These are phyloP conservation scores for Paradoxurus hermaphroditus DNA, from an alignment of 2,113 vertebrate genomes.

Conservation along the genomic window DNA sequence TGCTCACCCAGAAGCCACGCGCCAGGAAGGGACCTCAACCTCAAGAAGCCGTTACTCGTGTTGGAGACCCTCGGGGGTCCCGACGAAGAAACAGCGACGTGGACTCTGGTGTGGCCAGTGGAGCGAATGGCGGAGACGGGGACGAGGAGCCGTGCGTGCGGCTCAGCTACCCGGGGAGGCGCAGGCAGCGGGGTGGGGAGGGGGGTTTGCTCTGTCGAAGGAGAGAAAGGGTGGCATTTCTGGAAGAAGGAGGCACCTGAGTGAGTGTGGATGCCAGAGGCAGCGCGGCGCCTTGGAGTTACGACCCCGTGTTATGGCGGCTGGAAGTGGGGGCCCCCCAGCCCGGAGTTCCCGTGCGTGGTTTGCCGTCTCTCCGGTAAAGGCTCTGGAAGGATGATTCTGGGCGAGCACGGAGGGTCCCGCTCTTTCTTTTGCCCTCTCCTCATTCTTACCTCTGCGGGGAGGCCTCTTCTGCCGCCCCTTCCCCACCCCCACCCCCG, in stretches of 20 bases:
- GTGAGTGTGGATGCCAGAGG: too few species aligned
- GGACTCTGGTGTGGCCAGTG: fast-evolving
- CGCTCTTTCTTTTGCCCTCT: too few species aligned
- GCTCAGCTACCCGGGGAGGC: neutral
- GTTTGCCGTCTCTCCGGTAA: neutral
- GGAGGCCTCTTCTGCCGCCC: neutral
- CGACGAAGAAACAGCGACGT: too few species aligned
- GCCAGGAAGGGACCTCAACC: neutral
- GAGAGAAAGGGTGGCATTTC: neutral
- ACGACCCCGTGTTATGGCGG: fast-evolving
- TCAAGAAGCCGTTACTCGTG: neutral
- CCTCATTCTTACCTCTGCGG: neutral
- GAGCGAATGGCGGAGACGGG: fast-evolving
- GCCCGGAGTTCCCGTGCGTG: fast-evolving
- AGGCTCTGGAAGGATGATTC: neutral
- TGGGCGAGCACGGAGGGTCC: fast-evolving
- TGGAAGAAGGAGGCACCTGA: too few species aligned
- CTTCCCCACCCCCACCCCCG: fast-evolving
- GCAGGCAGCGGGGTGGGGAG: neutral
- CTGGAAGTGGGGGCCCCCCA: too few species aligned
- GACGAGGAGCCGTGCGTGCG: fast-evolving
- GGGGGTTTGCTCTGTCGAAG: fast-evolving
- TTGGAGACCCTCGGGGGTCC: neutral
- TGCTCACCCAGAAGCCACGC: neutral
- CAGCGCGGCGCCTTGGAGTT: fast-evolving